Conservation (phyloP, 1,140 invertebrate species). For the Orchesella cincta region DNA sequence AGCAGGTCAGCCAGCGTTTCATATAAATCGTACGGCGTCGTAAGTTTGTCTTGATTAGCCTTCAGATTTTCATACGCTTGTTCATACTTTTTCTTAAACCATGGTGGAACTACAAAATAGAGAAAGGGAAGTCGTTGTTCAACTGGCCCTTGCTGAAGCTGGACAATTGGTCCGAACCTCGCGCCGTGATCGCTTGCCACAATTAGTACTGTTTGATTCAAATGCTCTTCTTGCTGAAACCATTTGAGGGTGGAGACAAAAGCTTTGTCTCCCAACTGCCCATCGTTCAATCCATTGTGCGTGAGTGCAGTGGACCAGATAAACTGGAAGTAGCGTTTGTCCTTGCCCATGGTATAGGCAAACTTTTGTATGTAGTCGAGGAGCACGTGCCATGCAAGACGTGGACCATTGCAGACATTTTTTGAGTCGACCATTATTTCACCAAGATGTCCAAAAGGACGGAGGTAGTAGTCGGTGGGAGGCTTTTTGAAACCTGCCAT, state of each 20-base stretch:
- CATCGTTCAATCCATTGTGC: background rate
- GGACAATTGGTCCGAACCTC: background rate
- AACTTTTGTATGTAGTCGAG: slow-evolving; percentile 52
- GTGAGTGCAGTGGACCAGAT: background rate
- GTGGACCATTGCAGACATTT: slow-evolving; percentile 66
- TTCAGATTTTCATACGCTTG: background rate
- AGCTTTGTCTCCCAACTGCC: background rate
- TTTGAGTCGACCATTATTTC: slow-evolving; percentile 64
- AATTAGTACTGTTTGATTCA: background rate
- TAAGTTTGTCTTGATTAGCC: background rate
- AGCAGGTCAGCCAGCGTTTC: background rate
- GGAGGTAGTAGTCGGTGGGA: slow-evolving; percentile 79
- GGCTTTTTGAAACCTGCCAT: slow-evolving; percentile 74
- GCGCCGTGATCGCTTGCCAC: background rate
- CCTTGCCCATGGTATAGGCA: slow-evolving; percentile 4
- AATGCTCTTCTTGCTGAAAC: background rate
- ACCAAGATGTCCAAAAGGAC: slow-evolving; percentile 67
- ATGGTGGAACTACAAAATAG: background rate
- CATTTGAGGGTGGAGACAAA: background rate
- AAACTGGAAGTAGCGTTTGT: background rate
- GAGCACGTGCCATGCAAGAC: slow-evolving; percentile 59
- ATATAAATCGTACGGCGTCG: background rate
- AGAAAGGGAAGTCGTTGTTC: background rate
- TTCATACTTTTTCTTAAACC: background rate
- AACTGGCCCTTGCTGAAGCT: background rate